Base-by-base conservation (phyloP, 2,888 invertebrate genomes). In the Euplagia quadripunctaria region DNA sequence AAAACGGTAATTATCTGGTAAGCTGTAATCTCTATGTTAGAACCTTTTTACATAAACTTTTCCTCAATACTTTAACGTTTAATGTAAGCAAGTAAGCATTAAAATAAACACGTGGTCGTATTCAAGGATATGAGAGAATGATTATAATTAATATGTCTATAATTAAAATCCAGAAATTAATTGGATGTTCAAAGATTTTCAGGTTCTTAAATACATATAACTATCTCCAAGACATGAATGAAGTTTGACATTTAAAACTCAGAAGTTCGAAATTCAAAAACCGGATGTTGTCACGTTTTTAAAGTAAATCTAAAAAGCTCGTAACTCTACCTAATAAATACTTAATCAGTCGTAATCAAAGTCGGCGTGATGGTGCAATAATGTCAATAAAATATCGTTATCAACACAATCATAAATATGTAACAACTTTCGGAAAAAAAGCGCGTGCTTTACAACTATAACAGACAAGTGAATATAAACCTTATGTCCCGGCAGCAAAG, bases 401-500 rank as follows among this genome's bases (percentile, higher is more conserved):
- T 67, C 66, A 31, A 17, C 16, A 49, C 31, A 49, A 7, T 66
- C 66, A 66, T 67, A 68, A 7, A 55, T n/a, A n/a, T 52, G 55
- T 55, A 68, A 68, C 41, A 68, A 68, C 42, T 51, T 43, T 68
- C 41, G 42, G 51, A 68, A 70, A 70, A 70, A 73, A 74, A 70
- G 66, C 70, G 73, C 73, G 70, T 55, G 55, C 41, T 46, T 64
- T 64, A 46, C 9, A n/a, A 41, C 43, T 43, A 31, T 17, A 1
- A 9, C 12, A 0, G 6, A n/a, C 61, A 64, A n/a, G 4, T 6
- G 4, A 70, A 63, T 70, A 6, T 67, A 16, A 51, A n/a, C 20
- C 17, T 63, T 70, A 46, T 3, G 0, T 0, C 0, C 0, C 20
- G 0, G 1, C 0, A 4, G 8, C 51, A 61, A 43, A 42, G 66